phyloP scores from a whole-genome alignment of 1,140 invertebrate species.

The Papilio machaon region DNA sequence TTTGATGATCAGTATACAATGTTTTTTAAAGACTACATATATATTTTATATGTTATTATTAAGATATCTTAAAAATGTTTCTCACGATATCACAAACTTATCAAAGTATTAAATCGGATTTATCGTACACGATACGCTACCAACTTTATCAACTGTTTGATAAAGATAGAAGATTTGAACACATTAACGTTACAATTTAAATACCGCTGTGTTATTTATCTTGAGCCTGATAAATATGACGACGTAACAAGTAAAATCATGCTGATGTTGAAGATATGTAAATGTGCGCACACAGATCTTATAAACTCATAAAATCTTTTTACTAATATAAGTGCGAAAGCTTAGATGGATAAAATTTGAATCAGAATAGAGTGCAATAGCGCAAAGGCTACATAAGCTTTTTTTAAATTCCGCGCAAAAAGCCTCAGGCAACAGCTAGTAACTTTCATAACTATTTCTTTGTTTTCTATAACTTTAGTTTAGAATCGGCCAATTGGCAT shows the following conservation, averaged over 20 bases:
- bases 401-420: no score
- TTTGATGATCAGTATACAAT: no score
- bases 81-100: neutral
- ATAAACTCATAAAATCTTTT: neutral
- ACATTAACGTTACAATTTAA: neutral
- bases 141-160: neutral
- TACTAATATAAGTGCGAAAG: no score
- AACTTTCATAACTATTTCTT: no score
- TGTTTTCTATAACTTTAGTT: no score
- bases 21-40: no score
- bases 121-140: neutral
- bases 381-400: no score
- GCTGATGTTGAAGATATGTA: neutral
- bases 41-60: no score
- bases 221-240: neutral
- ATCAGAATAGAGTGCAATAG: no score
- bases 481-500: no score
- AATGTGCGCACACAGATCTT: neutral
- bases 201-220: neutral
- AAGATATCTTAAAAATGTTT: neutral
- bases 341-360: no score
- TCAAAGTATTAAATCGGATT: constrained; percentile 13
- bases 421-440: no score
- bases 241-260: neutral
- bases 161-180: constrained; percentile 16